Evolutionary conservation across 2,113 vertebrate species (phyloP).

Genomic region (Aviceda subcristata): DNA sequence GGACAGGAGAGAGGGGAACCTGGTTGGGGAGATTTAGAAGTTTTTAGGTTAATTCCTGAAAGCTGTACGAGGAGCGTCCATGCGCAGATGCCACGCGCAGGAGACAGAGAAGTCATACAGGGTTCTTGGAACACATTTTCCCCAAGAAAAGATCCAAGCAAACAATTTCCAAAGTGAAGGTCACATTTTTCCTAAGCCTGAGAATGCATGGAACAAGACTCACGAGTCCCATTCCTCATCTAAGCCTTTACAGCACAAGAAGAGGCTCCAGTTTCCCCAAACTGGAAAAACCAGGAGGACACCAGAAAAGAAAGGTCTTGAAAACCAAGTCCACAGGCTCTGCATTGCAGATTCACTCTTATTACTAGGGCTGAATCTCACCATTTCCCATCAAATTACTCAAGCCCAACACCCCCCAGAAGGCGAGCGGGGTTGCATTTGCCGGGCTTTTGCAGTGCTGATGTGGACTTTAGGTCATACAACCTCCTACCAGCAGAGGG

Average conservation of each 20-base stretch:
- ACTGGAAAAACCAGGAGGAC: not conserved
- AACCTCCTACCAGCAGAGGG: constrained; percentile 44
- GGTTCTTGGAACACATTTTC: not conserved
- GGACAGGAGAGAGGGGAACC: not conserved
- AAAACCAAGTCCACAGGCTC: not conserved
- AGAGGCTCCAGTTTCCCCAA: not conserved
- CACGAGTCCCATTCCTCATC: not conserved
- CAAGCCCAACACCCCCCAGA: not conserved
- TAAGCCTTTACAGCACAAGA: not conserved
- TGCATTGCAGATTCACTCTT: not conserved
- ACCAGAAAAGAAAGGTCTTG: not conserved
- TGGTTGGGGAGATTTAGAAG: not conserved
- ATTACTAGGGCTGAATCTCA: not conserved
- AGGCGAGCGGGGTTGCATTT: fast-evolving
- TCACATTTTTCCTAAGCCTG: not conserved
- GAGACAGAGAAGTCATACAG: not conserved
- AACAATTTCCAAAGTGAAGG: not conserved
- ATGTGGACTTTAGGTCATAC: not conserved
- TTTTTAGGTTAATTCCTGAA: not conserved
- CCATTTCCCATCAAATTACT: not conserved
- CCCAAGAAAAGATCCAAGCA: not conserved
- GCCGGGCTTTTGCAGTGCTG: not conserved
- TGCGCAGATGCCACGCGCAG: fast-evolving
- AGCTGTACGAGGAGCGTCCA: not conserved
- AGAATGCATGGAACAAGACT: not conserved